Percentiles rank a stretch among this genome's conserved stretches.
These are phyloP conservation scores for Conus ventricosus DNA, from an alignment of 1,140 invertebrate genomes.

Conservation along the genomic window DNA sequence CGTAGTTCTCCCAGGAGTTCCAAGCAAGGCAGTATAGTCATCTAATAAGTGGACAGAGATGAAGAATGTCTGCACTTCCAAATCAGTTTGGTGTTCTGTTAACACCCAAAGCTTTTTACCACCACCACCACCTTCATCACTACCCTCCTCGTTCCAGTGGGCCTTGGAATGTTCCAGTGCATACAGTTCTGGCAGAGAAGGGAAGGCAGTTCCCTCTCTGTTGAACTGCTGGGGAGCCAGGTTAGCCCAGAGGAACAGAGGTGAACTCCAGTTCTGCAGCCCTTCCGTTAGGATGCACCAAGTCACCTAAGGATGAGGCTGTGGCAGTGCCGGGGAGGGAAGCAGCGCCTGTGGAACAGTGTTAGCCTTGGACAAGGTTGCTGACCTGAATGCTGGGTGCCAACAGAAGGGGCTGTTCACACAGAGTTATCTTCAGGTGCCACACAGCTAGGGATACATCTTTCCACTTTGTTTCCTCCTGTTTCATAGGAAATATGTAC, in stretches of 20 bases:
- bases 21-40: slow-evolving; percentile 66
- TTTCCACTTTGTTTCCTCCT: slow-evolving; percentile 19
- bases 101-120: slow-evolving; percentile 34
- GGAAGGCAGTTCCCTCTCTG: not conserved
- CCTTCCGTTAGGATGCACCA: not conserved
- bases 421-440: not conserved
- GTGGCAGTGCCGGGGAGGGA: not conserved
- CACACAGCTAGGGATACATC: not conserved
- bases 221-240: not conserved
- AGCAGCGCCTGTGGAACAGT: not conserved
- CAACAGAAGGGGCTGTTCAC: not conserved
- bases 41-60: slow-evolving; percentile 42
- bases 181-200: not conserved
- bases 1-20: slow-evolving; percentile 50
- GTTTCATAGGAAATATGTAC: slow-evolving; percentile 4
- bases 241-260: not conserved
- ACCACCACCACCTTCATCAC: slow-evolving; percentile 24
- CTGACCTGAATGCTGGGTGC: not conserved
- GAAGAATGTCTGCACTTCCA: slow-evolving; percentile 5
- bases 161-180: not conserved
- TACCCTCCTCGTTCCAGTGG: not conserved
- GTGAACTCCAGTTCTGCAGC: not conserved
- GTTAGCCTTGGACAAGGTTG: not conserved
- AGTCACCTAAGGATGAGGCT: not conserved
- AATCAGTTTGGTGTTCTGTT: slow-evolving; percentile 27